Percentiles rank a stretch among this genome's conserved stretches.
Evolutionary conservation across 2,113 vertebrate genomes (phyloP).

Genomic region (Rhinolophus ferrumequinum): DNA sequence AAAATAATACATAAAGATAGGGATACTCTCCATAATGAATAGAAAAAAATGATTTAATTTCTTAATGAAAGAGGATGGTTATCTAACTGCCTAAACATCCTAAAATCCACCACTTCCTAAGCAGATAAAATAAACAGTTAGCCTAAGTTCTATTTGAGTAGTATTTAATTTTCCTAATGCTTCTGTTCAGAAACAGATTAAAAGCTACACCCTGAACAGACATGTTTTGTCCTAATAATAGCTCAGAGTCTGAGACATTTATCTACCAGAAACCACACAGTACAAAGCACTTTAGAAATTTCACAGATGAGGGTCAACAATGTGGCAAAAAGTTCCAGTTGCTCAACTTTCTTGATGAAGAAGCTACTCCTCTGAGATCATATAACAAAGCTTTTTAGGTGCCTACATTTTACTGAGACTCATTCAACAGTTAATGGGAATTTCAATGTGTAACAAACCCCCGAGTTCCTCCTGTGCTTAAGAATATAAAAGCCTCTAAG

Average conservation of each 20-base stretch:
- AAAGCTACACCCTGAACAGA: conserved; percentile 13
- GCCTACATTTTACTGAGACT: neutral
- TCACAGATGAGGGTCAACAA: neutral
- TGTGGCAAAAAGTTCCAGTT: neutral
- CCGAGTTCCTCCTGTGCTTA: neutral
- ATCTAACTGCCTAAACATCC: neutral
- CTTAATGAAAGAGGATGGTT: conserved; percentile 17
- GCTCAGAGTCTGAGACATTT: neutral
- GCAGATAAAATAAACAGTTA: conserved; percentile 18
- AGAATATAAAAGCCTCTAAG: neutral
- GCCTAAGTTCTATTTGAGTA: conserved; percentile 22
- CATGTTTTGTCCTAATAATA: conserved; percentile 18
- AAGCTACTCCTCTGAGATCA: neutral
- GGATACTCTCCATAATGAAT: neutral
- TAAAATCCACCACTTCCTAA: neutral
- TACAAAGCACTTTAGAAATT: neutral
- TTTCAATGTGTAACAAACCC: neutral
- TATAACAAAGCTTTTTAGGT: neutral
- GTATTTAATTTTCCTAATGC: conserved; percentile 1
- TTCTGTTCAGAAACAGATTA: conserved; percentile 37
- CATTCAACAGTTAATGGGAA: neutral
- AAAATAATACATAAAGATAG: conserved; percentile 16
- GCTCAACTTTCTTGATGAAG: neutral
- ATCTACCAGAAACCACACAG: neutral
- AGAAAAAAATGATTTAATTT: conserved; percentile 34